Evolutionary conservation across 2,888 invertebrate genomes (phyloP), one percentile per base, ranked within the genome.

Genomic region (Cybosia mesomella): DNA sequence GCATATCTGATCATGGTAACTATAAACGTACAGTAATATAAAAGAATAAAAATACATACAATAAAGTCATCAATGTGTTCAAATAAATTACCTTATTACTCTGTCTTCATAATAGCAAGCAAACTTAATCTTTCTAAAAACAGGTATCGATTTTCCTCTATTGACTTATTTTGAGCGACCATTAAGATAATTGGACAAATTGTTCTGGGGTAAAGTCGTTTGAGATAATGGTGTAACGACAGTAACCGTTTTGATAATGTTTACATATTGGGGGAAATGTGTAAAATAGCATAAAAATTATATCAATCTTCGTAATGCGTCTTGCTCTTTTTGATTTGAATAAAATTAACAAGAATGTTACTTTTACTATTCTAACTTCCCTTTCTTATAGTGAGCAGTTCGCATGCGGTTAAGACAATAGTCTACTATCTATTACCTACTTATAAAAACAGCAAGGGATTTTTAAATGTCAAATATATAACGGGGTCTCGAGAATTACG

Each of bases 111-210:
- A 36, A 61, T 68, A 22, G 28, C 32, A 43, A 58, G 32, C 39
- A 36, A 63, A 63, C 54, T 21, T 53, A 62, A 62, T 58, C 28
- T 43, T 60, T 54, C n/a, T 43, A 18, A 21, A 62, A 59, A 58
- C 21, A 34, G 24, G 32, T 55, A 66, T 70, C 49, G 69, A 63
- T 53, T 55, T 63, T 32, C 32, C 65, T 61, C 39, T 59, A 63
- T 70, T 59, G 58, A 63, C 54, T 65, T 70, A 59, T 60, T 59
- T 66, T 63, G 15, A 69, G 36, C 60, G 24, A 5, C 22, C 53
- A 59, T 73, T 69, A 73, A n/a, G 71, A 68, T 79, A 73, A 70
- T 75, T 66, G 68, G 24, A 32, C 36, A 70, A 72, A 76, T 73
- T 66, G 63, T 28, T 54, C 32, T 22, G 22, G 64, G 62, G 64